Percentiles rank a stretch among this genome's conserved stretches.
Conservation (phyloP, 2,797 vertebrate species). For the Phrynocephalus guinanensis region DNA sequence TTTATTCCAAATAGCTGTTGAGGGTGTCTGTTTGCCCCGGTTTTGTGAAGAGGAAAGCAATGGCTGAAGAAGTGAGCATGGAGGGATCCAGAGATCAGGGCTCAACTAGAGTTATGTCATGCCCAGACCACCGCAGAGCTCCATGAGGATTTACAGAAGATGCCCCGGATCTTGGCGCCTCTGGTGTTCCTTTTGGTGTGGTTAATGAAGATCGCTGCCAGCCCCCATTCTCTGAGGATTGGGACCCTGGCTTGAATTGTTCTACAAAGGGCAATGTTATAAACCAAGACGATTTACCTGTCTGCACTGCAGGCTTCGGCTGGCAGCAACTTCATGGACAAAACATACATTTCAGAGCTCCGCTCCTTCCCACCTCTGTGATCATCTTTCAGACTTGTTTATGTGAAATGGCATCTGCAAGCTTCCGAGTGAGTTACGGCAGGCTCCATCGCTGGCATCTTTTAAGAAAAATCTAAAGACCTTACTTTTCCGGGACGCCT, state of each 20-base stretch:
- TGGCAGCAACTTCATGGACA: background rate
- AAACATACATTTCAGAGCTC: background rate
- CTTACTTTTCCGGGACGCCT: too few relatives aligned
- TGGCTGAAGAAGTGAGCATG: too few relatives aligned
- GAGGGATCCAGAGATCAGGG: fast-evolving
- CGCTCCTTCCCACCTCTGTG: background rate
- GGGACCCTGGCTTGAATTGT: background rate
- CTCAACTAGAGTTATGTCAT: conserved; percentile 85
- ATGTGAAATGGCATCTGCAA: background rate
- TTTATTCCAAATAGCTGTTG: background rate
- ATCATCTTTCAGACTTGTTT: background rate
- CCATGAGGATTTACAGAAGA: conserved; percentile 99
- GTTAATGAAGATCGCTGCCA: conserved; percentile 90
- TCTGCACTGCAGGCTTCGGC: too few relatives aligned
- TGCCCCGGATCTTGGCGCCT: conserved; percentile 95
- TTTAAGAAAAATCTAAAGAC: too few relatives aligned
- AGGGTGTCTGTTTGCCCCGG: background rate
- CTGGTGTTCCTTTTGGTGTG: conserved; percentile 97
- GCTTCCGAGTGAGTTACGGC: background rate
- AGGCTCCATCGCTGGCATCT: too few relatives aligned
- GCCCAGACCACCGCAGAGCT: conserved; percentile 95
- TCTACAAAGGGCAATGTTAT: too few relatives aligned
- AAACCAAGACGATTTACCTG: too few relatives aligned
- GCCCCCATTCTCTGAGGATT: conserved; percentile 95
- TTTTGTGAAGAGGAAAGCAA: background rate